Percentiles rank a stretch among this genome's conserved stretches.
phyloP scores from a whole-genome alignment of 2,113 vertebrate species.

The Conger conger region DNA sequence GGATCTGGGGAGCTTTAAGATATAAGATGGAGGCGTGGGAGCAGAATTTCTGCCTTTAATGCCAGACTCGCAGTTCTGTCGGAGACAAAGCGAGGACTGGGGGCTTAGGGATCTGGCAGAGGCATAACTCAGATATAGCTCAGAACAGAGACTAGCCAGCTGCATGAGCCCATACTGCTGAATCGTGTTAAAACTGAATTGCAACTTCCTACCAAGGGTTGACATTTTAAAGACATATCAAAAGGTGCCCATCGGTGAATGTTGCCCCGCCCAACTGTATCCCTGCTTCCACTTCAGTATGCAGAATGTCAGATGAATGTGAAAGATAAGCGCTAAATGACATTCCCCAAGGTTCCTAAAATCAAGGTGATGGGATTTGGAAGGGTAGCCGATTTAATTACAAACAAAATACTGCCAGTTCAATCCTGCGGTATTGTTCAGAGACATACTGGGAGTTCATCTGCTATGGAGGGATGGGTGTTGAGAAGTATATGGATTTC shows the following conservation, averaged over 20 bases:
- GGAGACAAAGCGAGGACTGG: not conserved
- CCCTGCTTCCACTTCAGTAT: not conserved
- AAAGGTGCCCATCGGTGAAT: not conserved
- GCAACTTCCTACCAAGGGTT: conserved; percentile 2
- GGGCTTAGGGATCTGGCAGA: conserved; percentile 7
- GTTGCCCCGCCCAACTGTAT: not conserved
- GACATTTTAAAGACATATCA: not conserved
- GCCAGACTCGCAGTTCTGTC: conserved; percentile 1
- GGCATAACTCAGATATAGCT: conserved; percentile 11
- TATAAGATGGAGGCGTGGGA: not conserved
- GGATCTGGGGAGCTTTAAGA: not conserved
- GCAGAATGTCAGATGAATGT: not conserved
- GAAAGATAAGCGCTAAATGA: not conserved
- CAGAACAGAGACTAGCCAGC: not conserved
- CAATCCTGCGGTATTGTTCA: not conserved
- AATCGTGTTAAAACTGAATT: not conserved
- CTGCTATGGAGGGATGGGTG: not conserved
- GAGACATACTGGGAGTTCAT: not conserved
- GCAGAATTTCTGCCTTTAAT: not conserved
- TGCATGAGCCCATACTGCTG: not conserved
- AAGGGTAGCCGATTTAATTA: not conserved
- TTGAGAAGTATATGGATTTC: not conserved
- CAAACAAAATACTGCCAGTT: not conserved
- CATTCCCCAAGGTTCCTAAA: not conserved
- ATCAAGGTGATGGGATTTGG: not conserved